Base-by-base conservation (phyloP, 2,797 vertebrate genomes). In the Chromis chromis region DNA sequence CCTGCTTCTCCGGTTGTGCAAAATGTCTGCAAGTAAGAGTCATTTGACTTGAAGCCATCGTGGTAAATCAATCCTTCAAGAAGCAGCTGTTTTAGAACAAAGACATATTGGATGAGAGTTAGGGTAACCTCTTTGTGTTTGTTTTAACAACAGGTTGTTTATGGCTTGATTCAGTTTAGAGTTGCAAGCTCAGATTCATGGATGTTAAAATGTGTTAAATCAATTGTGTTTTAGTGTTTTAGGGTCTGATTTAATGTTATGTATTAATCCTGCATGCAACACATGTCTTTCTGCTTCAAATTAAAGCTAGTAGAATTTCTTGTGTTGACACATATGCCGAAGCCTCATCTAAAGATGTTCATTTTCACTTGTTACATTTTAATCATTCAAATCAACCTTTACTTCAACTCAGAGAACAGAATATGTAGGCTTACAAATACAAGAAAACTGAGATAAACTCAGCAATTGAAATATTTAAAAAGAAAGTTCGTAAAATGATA, bases 1-100 rank as follows among this genome's bases (percentile, higher is more conserved):
- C 0, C 44, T 73, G 68, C 81, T 72, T 79, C 84, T 91, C 78
- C 56, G 81, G 83, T 83, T 82, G 44, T 78, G 11, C 76, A 76
- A 80, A 85, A 81, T 86, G 74, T 71, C 63, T 61, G 7, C 66
- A 86, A 84, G 76, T 65, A 65, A 79, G 60, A 76, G 76, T 75
- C 63, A 65, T 63, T 81, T 72, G 61, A 64, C 71, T 33, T 27
- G 46, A 39, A n/a, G 55, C 65, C 48, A 39, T 65, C 1, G 11
- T 7, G 3, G 77, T 65, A 76, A 84, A 72, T 46, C 24, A 28
- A 68, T 79, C 66, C 33, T 72, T 22, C 42, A 57, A 27, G 36
- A 28, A 10, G 33, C 56, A 19, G 13, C 66, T 40, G 56, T 33
- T 65, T 16, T 10, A 65, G 21, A 17, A 50, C 42, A 68, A 63